Percentiles rank a stretch among this genome's conserved stretches.
Conservation (phyloP, 2,888 invertebrate species). For the Cheilosia pagana region DNA sequence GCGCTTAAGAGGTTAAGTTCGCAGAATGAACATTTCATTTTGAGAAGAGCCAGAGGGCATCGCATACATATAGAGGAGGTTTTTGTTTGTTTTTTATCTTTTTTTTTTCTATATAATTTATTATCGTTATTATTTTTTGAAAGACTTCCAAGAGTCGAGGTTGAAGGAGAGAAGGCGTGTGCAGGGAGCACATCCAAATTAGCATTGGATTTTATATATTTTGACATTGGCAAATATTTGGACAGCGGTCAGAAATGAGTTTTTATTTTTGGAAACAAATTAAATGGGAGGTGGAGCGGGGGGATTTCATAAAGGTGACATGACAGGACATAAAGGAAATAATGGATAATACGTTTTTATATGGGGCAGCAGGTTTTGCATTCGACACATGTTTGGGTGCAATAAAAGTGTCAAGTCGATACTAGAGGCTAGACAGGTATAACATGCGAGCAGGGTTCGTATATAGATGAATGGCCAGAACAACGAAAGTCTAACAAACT, state of each 20-base stretch:
- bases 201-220: slow-evolving; percentile 62
- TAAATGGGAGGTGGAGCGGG: background rate
- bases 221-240: slow-evolving; percentile 72
- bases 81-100: slow-evolving; percentile 26
- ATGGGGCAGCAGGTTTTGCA: background rate
- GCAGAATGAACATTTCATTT: slow-evolving; percentile 67
- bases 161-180: slow-evolving; percentile 5
- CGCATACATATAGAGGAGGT: background rate
- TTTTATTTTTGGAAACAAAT: slow-evolving; percentile 40
- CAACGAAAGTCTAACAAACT: background rate
- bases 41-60: slow-evolving; percentile 45
- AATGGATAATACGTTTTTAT: background rate
- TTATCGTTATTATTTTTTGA: slow-evolving; percentile 73
- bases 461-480: background rate
- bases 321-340: background rate
- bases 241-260: slow-evolving; percentile 59
- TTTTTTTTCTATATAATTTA: slow-evolving; percentile 61
- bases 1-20: slow-evolving; percentile 75
- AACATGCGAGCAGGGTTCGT: background rate
- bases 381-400: slow-evolving; percentile 3
- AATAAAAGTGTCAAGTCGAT: background rate
- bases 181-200: slow-evolving; percentile 47
- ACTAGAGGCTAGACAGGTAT: background rate
- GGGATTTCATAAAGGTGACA: background rate
- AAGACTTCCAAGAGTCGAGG: slow-evolving; percentile 63